Conservation (phyloP, 2,113 vertebrate species). For the Larimichthys polyactis region DNA sequence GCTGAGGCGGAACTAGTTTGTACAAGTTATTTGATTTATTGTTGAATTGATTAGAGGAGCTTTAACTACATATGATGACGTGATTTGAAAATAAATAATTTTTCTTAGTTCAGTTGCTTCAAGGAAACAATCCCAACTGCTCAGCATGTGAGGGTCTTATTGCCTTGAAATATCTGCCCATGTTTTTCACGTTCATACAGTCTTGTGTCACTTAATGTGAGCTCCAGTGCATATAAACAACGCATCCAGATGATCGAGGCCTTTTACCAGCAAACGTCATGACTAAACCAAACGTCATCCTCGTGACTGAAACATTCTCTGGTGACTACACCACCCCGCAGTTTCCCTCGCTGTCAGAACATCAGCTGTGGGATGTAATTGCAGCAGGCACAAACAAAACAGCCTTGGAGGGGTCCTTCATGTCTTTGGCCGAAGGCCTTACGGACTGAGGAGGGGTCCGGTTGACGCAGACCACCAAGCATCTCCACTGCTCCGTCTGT, state of each 20-base stretch:
- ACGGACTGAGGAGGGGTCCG: slow-evolving; percentile 64
- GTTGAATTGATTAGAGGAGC: background rate
- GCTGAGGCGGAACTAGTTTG: background rate
- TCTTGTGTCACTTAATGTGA: background rate
- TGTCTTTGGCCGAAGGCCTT: slow-evolving; percentile 75
- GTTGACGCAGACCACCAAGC: slow-evolving; percentile 56
- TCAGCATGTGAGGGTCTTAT: too few relatives aligned
- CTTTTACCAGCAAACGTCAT: slow-evolving; percentile 24
- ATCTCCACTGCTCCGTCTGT: slow-evolving; percentile 66
- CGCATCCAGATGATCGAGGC: background rate
- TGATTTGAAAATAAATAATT: too few relatives aligned
- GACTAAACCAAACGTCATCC: slow-evolving; percentile 56
- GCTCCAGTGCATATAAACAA: background rate
- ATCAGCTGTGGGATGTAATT: slow-evolving; percentile 81
- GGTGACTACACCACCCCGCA: slow-evolving; percentile 61
- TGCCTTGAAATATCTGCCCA: too few relatives aligned
- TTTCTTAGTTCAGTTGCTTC: background rate
- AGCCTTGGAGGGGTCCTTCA: slow-evolving; percentile 76
- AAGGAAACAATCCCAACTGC: too few relatives aligned
- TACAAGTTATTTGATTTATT: background rate
- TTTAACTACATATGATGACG: background rate
- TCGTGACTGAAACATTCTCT: slow-evolving; percentile 33
- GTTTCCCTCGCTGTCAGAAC: slow-evolving; percentile 45
- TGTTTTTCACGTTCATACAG: background rate
- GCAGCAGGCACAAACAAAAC: slow-evolving; percentile 79